A percentile compares a stretch with the other conserved stretches of the same genome.
These are phyloP conservation scores for Mastomys coucha DNA, from an alignment of 2,113 vertebrate genomes.

Conservation along the genomic window DNA sequence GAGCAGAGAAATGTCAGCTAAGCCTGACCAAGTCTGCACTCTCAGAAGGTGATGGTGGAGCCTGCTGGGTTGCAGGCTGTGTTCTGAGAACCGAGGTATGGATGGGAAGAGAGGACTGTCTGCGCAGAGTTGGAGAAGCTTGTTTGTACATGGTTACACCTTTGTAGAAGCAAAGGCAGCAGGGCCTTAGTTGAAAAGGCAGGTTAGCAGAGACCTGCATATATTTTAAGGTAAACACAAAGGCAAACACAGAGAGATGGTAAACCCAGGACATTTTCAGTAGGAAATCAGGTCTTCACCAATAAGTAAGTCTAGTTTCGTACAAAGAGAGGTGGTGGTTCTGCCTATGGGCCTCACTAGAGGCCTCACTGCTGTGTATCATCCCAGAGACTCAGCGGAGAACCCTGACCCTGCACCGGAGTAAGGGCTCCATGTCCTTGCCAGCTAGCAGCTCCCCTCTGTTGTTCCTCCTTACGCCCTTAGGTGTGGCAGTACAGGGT, in stretches of 20 bases:
- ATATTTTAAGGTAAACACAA: constrained; percentile 6
- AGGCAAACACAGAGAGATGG: constrained; percentile 4
- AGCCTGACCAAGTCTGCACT: neutral
- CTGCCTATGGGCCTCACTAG: neutral
- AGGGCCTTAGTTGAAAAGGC: neutral
- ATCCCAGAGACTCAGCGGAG: neutral
- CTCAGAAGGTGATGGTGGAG: neutral
- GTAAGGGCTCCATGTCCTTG: neutral
- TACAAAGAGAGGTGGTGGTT: neutral
- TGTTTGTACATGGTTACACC: neutral
- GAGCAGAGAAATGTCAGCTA: neutral
- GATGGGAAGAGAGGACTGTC: constrained; percentile 20
- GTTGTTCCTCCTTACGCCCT: neutral
- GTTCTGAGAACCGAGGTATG: neutral
- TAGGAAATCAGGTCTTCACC: neutral
- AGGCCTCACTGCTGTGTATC: neutral
- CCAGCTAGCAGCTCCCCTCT: neutral
- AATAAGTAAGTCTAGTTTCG: neutral
- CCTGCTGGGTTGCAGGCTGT: neutral
- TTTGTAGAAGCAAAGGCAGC: neutral
- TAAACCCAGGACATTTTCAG: neutral
- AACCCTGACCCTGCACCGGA: neutral
- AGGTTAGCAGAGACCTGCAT: neutral
- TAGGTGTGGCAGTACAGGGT: neutral
- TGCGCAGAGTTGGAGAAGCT: neutral